These are phyloP conservation scores for Aspidapion aeneum DNA, from an alignment of 2,888 invertebrate species.

Conservation along the genomic window DNA sequence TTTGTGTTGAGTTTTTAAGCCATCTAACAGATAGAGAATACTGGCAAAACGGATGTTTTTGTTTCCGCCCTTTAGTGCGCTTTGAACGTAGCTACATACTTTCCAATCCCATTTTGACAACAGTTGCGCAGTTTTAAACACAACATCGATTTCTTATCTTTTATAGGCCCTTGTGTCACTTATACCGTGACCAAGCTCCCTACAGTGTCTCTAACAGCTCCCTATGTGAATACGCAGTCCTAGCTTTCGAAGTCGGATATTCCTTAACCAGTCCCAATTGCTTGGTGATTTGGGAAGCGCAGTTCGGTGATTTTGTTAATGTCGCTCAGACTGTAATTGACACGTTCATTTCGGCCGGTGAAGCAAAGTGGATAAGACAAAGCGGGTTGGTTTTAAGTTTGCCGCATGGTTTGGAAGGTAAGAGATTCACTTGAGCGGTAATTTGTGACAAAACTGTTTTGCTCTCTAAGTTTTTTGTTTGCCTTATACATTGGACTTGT, in stretches of 20 bases:
- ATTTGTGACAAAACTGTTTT: background rate
- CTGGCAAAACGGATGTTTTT: too few species aligned
- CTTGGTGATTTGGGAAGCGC: conserved; percentile 96
- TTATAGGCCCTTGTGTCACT: conserved; percentile 76
- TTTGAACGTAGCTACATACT: too few species aligned
- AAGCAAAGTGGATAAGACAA: conserved; percentile 97
- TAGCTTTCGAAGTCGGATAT: conserved; percentile 67
- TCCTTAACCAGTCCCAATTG: conserved; percentile 98
- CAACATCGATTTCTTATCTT: too few species aligned
- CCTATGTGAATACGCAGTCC: conserved; percentile 88
- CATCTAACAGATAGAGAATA: too few species aligned
- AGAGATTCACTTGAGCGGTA: background rate
- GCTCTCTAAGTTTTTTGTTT: too few species aligned
- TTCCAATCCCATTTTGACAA: too few species aligned
- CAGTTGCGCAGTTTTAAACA: too few species aligned
- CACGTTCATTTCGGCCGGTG: conserved; percentile 87
- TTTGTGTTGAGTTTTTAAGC: too few species aligned
- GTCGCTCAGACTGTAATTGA: conserved; percentile 97
- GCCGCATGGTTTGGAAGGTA: conserved; percentile 97
- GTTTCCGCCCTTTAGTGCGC: too few species aligned
- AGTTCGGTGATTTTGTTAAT: conserved; percentile 99
- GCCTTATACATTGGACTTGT: too few species aligned
- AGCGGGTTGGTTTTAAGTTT: conserved; percentile 91
- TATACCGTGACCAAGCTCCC: conserved; percentile 94
- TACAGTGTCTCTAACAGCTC: conserved; percentile 99